These are phyloP conservation scores for Euglossa dilemma DNA, from an alignment of 1,140 invertebrate genomes.

Conservation along the genomic window DNA sequence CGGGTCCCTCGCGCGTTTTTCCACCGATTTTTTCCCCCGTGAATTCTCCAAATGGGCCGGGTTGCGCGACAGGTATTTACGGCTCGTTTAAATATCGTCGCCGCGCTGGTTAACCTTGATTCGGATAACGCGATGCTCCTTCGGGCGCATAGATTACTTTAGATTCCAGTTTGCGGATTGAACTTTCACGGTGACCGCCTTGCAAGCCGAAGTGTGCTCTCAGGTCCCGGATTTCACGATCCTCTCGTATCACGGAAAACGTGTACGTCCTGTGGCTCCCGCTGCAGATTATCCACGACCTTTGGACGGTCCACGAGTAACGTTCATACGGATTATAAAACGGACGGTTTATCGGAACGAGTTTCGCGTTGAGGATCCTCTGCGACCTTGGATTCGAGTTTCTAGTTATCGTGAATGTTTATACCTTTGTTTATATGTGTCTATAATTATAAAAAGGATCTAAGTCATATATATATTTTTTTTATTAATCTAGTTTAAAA, in stretches of 20 bases:
- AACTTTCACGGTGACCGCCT: constrained; percentile 35
- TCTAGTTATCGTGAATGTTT: too few relatives aligned
- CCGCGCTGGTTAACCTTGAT: neutral
- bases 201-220: neutral
- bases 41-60: neutral
- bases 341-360: neutral
- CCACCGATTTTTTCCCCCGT: neutral
- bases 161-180: neutral
- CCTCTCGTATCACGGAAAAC: neutral
- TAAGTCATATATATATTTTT: too few relatives aligned
- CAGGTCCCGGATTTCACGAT: constrained; percentile 3
- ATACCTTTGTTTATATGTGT: too few relatives aligned
- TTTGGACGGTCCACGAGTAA: neutral
- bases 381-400: too few relatives aligned
- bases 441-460: too few relatives aligned
- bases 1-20: too few relatives aligned
- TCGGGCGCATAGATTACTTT: neutral
- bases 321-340: too few relatives aligned
- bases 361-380: neutral
- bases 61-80: neutral
- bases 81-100: neutral
- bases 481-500: too few relatives aligned
- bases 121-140: neutral
- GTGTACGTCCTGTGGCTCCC: neutral
- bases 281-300: neutral